Evolutionary conservation across 2,888 invertebrate genomes (phyloP), one percentile per base, ranked within the genome.

Genomic region (Torymus texanus): DNA sequence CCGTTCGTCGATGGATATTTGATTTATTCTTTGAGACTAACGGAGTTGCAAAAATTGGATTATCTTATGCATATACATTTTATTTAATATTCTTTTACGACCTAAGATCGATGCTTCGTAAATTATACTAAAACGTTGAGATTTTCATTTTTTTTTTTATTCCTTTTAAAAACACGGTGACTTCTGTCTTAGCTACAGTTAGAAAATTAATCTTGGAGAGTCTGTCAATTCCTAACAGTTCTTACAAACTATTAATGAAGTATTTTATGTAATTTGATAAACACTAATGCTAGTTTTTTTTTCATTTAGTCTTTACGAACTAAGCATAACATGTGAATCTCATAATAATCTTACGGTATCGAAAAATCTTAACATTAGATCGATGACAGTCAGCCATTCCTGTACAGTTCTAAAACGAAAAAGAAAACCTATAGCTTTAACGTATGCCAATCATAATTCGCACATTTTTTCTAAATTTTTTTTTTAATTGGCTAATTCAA

Each of bases 211-310:
- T 29, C 71, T 59, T 72, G n/a, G 41, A 66, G 59, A 55, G 50
- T 53, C 58, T 74, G 59, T 78, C 78, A 78, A 73, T 73, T 78
- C 78, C 73, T 78, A 76, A 61, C 16, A 51, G 21, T 71, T 29
- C 65, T 77, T 72, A 77, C 12, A 59, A 59, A 56, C 50, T 76
- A 76, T 65, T 72, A 29, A 68, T 53, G 41, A 78, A 21, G 16
- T 50, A 58, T 66, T 50, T 68, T 62, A 8, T 8, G 55, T 62
- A 53, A 51, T 24, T 71, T 12, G 18, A 16, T 59, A 72, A 71
- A 53, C 13, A 58, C 59, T 67, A 61, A 56, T 21, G 56, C 62
- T 73, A 72, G 14, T 62, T 55, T 29, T 41, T 41, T 55, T 29
- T 41, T 41, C 41, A 59, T 29, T 53, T 62, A 58, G 21, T 62